Evolutionary conservation across 2,888 invertebrate species (phyloP).

Genomic region (Chalcis sispes): DNA sequence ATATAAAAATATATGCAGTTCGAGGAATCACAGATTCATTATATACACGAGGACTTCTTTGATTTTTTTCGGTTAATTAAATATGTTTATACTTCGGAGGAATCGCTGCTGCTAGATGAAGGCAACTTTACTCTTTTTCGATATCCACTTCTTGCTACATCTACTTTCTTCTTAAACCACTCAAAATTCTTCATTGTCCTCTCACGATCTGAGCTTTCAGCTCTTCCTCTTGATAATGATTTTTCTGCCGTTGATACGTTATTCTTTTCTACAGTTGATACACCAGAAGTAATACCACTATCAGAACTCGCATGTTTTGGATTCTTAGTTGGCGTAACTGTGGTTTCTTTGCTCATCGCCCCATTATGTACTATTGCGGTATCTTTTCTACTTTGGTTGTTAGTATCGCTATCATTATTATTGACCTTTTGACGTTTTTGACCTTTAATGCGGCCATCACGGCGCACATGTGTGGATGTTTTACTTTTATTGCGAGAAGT

Average conservation of each 20-base stretch:
- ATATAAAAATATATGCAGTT: conserved; percentile 71
- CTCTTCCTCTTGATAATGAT: conserved; percentile 55
- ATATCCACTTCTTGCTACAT: conserved; percentile 63
- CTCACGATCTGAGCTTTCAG: conserved; percentile 69
- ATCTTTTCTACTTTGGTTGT: not conserved
- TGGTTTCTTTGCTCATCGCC: conserved; percentile 12
- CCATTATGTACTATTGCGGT: conserved; percentile 17
- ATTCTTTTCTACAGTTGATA: conserved; percentile 69
- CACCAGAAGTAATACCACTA: conserved; percentile 72
- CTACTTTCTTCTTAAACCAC: conserved; percentile 70
- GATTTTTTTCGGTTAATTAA: conserved; percentile 5
- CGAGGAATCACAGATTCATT: conserved; percentile 71
- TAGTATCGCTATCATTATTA: conserved; percentile 51
- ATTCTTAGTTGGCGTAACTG: conserved; percentile 64
- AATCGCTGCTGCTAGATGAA: conserved; percentile 61
- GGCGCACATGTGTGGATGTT: conserved; percentile 13
- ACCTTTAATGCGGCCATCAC: conserved; percentile 52
- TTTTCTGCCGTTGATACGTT: conserved; percentile 62
- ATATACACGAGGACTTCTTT: conserved; percentile 65
- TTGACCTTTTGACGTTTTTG: conserved; percentile 62
- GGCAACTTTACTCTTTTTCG: conserved; percentile 53
- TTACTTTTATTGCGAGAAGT: conserved; percentile 55
- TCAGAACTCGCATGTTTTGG: conserved; percentile 65
- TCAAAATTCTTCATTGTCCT: conserved; percentile 65
- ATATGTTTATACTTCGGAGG: conserved; percentile 66